Evolutionary conservation across 2,888 invertebrate genomes (phyloP), one percentile per base, ranked within the genome.

Genomic region (Scaptomyza polygonia): DNA sequence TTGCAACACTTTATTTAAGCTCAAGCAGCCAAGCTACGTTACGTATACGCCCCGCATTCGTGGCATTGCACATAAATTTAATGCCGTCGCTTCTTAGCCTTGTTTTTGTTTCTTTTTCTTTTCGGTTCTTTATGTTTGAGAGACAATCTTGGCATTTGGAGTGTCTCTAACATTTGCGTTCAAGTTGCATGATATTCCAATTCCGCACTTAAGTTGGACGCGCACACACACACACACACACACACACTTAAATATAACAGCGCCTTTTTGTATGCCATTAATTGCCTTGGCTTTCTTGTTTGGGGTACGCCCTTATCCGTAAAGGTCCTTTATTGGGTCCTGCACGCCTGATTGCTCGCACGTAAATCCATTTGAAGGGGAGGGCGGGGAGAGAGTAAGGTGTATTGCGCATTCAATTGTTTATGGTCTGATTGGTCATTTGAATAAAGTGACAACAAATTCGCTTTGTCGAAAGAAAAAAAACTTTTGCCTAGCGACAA

Each of bases 181-280:
- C 66, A 72, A 69, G 73, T 64, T 77, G 82, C 85, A 84, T 79
- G 85, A 86, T 78, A 82, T 72, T 84, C 86, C 86, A 79, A 72
- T 84, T 86, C 86, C 82, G 76, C 86, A 82, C 83, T 83, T 78
- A 68, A 66, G 59, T 58, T 48, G 29, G 44, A 21, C 6, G 1
- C 32, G 5, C 14, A 57, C 53, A 40, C n/a, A 34, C 29, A 30
- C 39, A 11, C 2, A 49, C 25, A 4, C 48, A 51, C 39, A 27
- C 43, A 25, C 14, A 44, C 14, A 14, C 6, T 11, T 14, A 16
- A 9, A 8, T 67, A 83, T n/a, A 80, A 83, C 77, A 69, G 29
- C 47, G 55, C 49, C 44, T 62, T 73, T 73, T 80, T 79, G 83
- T 77, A 72, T 67, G 57, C 61, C 71, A 70, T 80, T 82, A 82